Conservation (phyloP, 2,113 vertebrate species). For the Burhinus oedicnemus region DNA sequence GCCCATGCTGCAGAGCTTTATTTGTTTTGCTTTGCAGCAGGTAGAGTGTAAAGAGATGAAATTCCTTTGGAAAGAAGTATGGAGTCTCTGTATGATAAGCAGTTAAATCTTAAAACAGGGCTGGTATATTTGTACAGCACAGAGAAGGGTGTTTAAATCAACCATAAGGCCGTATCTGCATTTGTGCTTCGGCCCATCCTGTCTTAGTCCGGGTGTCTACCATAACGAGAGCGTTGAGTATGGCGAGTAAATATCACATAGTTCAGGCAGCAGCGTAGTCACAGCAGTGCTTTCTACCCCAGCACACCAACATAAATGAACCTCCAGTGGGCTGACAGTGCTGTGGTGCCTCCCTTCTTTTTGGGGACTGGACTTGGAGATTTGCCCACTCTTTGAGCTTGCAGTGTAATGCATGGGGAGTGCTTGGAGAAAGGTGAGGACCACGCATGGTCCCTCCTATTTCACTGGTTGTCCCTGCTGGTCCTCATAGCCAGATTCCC, state of each 20-base stretch:
- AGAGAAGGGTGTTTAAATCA: neutral
- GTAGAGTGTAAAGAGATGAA: neutral
- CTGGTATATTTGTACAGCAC: neutral
- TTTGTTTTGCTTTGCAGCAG: neutral
- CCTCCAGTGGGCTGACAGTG: fast-evolving
- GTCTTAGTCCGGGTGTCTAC: neutral
- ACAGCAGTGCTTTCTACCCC: neutral
- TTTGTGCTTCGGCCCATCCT: neutral
- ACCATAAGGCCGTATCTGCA: neutral
- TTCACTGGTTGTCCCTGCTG: neutral
- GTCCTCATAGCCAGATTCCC: neutral
- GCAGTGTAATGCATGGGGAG: neutral
- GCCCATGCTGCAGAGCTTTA: neutral
- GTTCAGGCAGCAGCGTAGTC: neutral
- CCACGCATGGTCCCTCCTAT: neutral
- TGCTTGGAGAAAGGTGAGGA: neutral
- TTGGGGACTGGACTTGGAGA: neutral
- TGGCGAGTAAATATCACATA: neutral
- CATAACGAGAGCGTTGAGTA: neutral
- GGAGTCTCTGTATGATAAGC: neutral
- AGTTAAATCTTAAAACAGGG: neutral
- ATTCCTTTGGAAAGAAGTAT: neutral
- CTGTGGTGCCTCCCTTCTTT: neutral
- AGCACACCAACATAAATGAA: neutral
- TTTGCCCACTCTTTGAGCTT: neutral